Base-by-base conservation (phyloP, 2,888 invertebrate genomes). In the Lasioglossum villosulum region DNA sequence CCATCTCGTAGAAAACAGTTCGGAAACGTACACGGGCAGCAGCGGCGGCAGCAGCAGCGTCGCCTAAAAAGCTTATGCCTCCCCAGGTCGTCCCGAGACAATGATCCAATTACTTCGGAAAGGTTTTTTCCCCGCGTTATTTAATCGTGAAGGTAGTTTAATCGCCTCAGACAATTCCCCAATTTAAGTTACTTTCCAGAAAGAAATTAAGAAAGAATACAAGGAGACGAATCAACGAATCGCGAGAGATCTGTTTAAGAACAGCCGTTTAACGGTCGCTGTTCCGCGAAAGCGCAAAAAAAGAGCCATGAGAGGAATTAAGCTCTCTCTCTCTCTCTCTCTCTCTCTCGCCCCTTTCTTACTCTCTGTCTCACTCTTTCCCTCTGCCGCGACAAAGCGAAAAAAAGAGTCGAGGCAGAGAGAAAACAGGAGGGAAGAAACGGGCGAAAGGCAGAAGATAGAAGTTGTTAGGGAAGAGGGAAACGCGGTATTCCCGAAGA, bases 401-500 rank as follows among this genome's bases (percentile, higher is more conserved):
- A 66, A 83, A 63, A 68, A 34, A 37, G 70, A 56, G 70, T 45
- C n/a, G 45, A 12, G 45, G n/a, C 34, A 27, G 23, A 63, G 56
- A 48, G 71, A 19, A 30, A 52, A 70, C 37, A 19, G 37, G 73
- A 70, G 48, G 34, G 42, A 72, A 66, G 68, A 71, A 68, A 75
- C 78, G 23, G 77, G 66, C 34, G 72, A 73, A 34, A 45, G 56
- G 78, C 80, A 79, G 81, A 80, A 83, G 82, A 80, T 83, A 84
- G 78, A 82, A 84, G 90, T 84, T 81, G 85, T 83, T 81, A 78
- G 66, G 75, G 72, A 80, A 75, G 80, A 83, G 75, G 78, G 80
- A 88, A 78, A 74, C 84, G 82, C 84, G 88, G 88, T 91, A 91
- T 88, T 89, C 86, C 90, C 91, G 89, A 81, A 81, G 89, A 89